These are phyloP conservation scores for Silurus meridionalis DNA, from an alignment of 2,113 vertebrate genomes.

Conservation along the genomic window DNA sequence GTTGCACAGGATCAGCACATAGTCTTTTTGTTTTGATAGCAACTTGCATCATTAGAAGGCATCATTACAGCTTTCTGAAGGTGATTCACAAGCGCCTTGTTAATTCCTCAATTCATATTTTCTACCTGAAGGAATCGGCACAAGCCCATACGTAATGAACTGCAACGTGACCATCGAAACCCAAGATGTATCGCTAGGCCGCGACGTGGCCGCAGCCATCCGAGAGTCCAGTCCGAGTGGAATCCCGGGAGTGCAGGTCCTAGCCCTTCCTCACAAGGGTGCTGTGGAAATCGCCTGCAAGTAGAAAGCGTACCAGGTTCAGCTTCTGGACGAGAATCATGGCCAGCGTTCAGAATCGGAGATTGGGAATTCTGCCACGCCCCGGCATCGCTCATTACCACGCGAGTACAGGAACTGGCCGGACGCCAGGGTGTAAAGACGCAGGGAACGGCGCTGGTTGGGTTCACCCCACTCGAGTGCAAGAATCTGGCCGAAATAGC, in stretches of 20 bases:
- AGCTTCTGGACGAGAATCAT: constrained; percentile 39
- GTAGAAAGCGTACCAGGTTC: constrained; percentile 66
- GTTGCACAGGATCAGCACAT: too few species aligned
- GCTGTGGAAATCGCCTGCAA: constrained; percentile 75
- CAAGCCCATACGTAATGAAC: constrained; percentile 74
- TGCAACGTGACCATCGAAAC: constrained; percentile 76
- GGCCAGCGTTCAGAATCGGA: constrained; percentile 59
- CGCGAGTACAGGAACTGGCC: constrained; percentile 66
- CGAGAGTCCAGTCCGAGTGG: constrained; percentile 63
- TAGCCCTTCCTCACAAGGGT: constrained; percentile 71
- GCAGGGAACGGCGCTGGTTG: constrained; percentile 66
- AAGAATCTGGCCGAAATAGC: constrained; percentile 67
- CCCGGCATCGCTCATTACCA: constrained; percentile 66
- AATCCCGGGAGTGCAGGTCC: constrained; percentile 71
- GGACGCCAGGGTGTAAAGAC: constrained; percentile 54
- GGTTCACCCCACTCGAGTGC: constrained; percentile 72
- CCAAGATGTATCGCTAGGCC: constrained; percentile 65
- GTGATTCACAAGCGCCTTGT: too few species aligned
- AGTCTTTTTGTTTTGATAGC: too few species aligned
- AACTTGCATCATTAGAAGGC: too few species aligned
- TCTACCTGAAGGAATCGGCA: constrained; percentile 66
- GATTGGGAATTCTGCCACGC: constrained; percentile 64
- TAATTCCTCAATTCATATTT: background rate
- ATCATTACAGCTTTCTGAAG: too few species aligned
- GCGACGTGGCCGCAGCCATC: constrained; percentile 61